Percentiles rank a stretch among this genome's conserved stretches.
phyloP scores from a whole-genome alignment of 1,140 invertebrate genomes.

The Calephelis virginiensis region DNA sequence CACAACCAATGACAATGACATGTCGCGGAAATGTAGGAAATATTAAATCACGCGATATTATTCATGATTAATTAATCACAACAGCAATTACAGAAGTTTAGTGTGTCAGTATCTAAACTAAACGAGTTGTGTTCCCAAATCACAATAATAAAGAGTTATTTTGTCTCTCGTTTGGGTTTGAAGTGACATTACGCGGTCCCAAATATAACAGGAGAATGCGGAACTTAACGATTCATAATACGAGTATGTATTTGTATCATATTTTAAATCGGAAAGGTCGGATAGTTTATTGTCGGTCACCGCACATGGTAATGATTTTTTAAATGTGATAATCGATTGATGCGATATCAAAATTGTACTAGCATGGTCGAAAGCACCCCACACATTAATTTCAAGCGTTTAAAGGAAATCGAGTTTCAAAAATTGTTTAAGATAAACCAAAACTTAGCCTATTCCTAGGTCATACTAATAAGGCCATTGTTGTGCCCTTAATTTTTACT shows the following conservation, averaged over 20 bases:
- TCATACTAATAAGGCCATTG: no score
- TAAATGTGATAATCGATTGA: no score
- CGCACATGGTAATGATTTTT: background rate
- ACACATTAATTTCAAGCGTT: no score
- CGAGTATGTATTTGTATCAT: background rate
- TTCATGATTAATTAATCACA: background rate
- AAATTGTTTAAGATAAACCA: no score
- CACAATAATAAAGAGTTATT: conserved; percentile 11
- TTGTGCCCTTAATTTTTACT: no score
- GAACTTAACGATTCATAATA: conserved; percentile 1
- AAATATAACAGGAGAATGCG: conserved; percentile 7
- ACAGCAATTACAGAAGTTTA: conserved; percentile 21
- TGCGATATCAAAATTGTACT: no score
- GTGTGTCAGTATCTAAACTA: conserved; percentile 9
- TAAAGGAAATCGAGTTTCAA: no score
- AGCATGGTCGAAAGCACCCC: no score
- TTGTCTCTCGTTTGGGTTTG: conserved; percentile 10
- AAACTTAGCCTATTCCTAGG: no score
- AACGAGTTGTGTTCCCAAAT: conserved; percentile 19
- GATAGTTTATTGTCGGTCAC: conserved; percentile 19
- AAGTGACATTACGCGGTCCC: conserved; percentile 4
- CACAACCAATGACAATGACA: no score
- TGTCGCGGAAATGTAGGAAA: background rate
- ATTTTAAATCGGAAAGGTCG: conserved; percentile 20
- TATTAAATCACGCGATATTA: background rate